These are phyloP conservation scores for Coenonympha arcania DNA, from an alignment of 2,888 invertebrate genomes.

Conservation along the genomic window DNA sequence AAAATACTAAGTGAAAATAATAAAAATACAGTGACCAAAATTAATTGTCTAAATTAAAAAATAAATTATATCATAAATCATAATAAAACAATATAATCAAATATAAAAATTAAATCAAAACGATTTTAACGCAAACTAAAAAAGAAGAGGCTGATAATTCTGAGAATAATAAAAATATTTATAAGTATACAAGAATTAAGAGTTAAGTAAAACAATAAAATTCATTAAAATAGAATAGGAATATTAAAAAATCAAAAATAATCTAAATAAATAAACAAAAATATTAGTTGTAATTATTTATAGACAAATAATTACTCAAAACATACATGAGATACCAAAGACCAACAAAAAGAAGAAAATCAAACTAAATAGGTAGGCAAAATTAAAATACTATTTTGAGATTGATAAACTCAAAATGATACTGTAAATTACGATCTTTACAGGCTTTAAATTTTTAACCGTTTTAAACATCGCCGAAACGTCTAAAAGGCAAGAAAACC, in stretches of 20 bases:
- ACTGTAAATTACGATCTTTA: not conserved
- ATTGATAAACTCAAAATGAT: too few relatives aligned
- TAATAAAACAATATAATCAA: not conserved
- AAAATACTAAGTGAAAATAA: constrained; percentile 19
- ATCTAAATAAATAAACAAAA: too few relatives aligned
- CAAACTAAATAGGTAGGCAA: not conserved
- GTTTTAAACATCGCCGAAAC: constrained; percentile 3
- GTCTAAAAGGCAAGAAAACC: constrained; percentile 9
- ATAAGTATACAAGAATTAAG: too few relatives aligned
- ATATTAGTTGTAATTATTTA: not conserved
- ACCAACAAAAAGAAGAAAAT: too few relatives aligned
- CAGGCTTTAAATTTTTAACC: constrained; percentile 8
- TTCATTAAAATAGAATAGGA: too few relatives aligned
- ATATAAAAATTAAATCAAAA: not conserved
- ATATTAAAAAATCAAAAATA: too few relatives aligned
- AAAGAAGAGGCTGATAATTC: too few relatives aligned
- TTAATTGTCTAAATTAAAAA: not conserved
- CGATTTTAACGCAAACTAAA: not conserved
- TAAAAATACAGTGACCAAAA: not conserved
- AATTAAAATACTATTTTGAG: too few relatives aligned
- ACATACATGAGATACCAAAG: too few relatives aligned
- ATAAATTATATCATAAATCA: not conserved
- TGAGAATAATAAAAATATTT: too few relatives aligned
- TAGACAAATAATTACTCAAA: too few relatives aligned
- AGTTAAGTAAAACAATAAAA: too few relatives aligned